Conservation (phyloP, 2,113 vertebrate species). For the Andinoacara biseriatus region DNA sequence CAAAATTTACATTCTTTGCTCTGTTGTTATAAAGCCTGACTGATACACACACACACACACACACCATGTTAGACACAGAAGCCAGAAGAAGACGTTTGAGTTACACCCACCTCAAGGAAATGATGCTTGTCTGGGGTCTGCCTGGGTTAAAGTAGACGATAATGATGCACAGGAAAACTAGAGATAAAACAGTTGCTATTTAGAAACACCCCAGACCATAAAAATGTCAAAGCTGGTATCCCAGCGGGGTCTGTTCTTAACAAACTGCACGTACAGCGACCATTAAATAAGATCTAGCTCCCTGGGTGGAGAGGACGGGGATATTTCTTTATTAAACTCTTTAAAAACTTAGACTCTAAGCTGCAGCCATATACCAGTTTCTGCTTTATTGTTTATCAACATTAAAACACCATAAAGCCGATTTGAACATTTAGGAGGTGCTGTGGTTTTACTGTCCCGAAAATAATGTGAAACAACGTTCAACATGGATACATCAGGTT, state of each 20-base stretch:
- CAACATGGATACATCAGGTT: background rate
- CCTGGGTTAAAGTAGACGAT: slow-evolving; percentile 47
- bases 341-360: background rate
- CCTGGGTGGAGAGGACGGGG: slow-evolving; percentile 20
- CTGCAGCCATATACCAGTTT: background rate
- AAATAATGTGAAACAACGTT: background rate
- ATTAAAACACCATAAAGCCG: background rate
- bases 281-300: slow-evolving; percentile 49
- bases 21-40: slow-evolving; percentile 56
- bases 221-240: slow-evolving; percentile 47
- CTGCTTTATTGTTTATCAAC: background rate
- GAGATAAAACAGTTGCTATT: slow-evolving; percentile 64
- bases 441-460: background rate
- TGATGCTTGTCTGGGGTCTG: slow-evolving; percentile 63
- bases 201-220: slow-evolving; percentile 62
- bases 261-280: slow-evolving; percentile 46
- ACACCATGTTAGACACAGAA: slow-evolving; percentile 23
- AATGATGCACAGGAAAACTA: slow-evolving; percentile 66
- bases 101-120: slow-evolving; percentile 72
- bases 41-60: background rate
- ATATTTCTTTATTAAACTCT: slow-evolving; percentile 43
- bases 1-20: slow-evolving; percentile 65
- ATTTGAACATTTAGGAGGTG: background rate
- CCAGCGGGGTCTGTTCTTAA: slow-evolving; percentile 42
- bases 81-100: slow-evolving; percentile 55